Evolutionary conservation across 2,888 invertebrate species (phyloP).

Genomic region (Lochmaea capreae): DNA sequence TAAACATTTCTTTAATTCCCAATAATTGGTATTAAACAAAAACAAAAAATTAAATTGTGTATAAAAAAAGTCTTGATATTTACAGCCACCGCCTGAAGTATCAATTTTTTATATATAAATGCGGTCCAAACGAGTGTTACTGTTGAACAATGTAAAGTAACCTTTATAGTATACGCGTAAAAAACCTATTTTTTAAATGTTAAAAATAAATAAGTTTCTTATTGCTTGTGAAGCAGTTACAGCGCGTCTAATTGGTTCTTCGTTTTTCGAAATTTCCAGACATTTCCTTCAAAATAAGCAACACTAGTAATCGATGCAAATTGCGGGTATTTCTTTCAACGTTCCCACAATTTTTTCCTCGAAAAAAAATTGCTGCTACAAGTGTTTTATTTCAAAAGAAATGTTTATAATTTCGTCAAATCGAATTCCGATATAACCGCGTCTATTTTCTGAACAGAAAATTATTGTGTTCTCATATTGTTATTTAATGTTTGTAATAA

Average conservation of each 20-base stretch:
- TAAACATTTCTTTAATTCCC: background rate
- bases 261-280: background rate
- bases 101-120: slow-evolving; percentile 46
- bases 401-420: background rate
- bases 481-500: slow-evolving; percentile 46
- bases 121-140: slow-evolving; percentile 59
- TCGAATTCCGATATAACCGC: background rate
- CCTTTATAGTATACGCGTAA: slow-evolving; percentile 60
- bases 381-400: background rate
- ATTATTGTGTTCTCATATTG: slow-evolving; percentile 53
- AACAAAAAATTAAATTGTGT: background rate
- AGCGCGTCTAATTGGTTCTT: slow-evolving; percentile 9
- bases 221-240: slow-evolving; percentile 41
- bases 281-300: background rate
- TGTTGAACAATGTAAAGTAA: slow-evolving; percentile 57
- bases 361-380: no score
- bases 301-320: background rate
- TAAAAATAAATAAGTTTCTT: slow-evolving; percentile 46
- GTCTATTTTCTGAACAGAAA: slow-evolving; percentile 39
- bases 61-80: background rate
- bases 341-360: no score
- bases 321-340: no score
- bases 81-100: slow-evolving; percentile 5
- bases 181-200: slow-evolving; percentile 57
- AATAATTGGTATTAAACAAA: background rate